A percentile compares a stretch with the other conserved stretches of the same genome.
These are phyloP conservation scores for Pteronotus mesoamericanus DNA, from an alignment of 2,797 vertebrate genomes.

Conservation along the genomic window DNA sequence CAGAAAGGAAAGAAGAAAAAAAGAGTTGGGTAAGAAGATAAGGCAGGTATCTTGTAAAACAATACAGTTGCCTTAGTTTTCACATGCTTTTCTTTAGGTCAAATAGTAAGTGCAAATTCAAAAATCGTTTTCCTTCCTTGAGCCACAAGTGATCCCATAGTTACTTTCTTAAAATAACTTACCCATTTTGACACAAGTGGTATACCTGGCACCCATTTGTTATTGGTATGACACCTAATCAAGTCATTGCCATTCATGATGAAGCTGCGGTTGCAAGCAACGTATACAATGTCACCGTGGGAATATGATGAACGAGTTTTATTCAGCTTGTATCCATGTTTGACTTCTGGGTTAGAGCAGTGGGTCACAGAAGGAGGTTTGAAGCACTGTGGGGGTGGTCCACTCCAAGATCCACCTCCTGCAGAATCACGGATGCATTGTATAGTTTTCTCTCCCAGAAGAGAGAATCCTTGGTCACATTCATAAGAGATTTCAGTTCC, in stretches of 20 bases:
- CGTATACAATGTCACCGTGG: background rate
- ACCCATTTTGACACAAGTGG: slow-evolving; percentile 70
- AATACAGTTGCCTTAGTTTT: background rate
- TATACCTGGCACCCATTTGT: slow-evolving; percentile 60
- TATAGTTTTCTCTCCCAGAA: slow-evolving; percentile 51
- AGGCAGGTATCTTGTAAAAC: background rate
- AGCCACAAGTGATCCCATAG: background rate
- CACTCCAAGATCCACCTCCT: slow-evolving; percentile 52
- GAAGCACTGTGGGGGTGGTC: slow-evolving; percentile 20
- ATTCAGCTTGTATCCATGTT: slow-evolving; percentile 48
- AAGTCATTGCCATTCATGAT: slow-evolving; percentile 64
- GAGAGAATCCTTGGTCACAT: slow-evolving; percentile 58
- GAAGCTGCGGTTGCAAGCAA: slow-evolving; percentile 61
- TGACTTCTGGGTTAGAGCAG: slow-evolving; percentile 57
- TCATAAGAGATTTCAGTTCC: slow-evolving; percentile 57
- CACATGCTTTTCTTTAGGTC: background rate
- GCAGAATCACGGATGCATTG: slow-evolving; percentile 28
- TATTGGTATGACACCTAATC: slow-evolving; percentile 57
- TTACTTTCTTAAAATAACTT: slow-evolving; percentile 8
- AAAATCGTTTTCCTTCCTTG: background rate
- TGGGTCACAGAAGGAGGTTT: background rate
- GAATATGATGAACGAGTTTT: background rate
- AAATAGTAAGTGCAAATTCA: background rate
- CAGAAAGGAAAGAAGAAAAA: background rate
- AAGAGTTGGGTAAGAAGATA: background rate